phyloP scores from a whole-genome alignment of 2,113 vertebrate genomes.

The Stigmatopora argus region DNA sequence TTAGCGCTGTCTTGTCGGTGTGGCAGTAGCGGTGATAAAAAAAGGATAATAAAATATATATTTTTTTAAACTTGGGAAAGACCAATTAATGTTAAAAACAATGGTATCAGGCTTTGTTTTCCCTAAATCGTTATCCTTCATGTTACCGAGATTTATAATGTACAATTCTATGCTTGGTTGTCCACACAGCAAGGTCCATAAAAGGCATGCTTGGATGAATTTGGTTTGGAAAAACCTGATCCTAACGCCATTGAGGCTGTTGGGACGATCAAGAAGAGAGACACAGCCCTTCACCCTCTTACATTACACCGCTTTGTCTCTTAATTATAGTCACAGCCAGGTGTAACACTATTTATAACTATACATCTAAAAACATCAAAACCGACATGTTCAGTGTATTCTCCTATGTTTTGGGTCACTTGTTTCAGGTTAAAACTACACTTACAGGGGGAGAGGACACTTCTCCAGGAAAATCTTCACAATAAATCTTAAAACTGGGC shows the following conservation, averaged over 20 bases:
- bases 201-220: constrained; percentile 2
- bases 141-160: not conserved
- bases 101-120: not conserved
- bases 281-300: not conserved
- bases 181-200: not conserved
- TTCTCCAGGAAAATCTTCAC: constrained; percentile 35
- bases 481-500: constrained; percentile 50
- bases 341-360: not conserved
- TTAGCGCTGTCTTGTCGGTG: not conserved
- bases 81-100: not conserved
- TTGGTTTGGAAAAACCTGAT: constrained; percentile 4
- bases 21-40: not conserved
- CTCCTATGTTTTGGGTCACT: not conserved
- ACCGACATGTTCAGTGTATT: not conserved
- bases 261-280: constrained; percentile 1
- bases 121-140: not conserved
- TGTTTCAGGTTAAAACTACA: not conserved
- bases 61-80: not conserved
- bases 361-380: not conserved
- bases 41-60: not conserved
- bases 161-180: constrained; percentile 1
- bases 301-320: not conserved
- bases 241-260: not conserved
- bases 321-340: not conserved
- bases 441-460: not conserved